Percentiles rank a stretch among this genome's conserved stretches.
phyloP scores from a whole-genome alignment of 2,888 invertebrate species.

The Aleiodes alternator region DNA sequence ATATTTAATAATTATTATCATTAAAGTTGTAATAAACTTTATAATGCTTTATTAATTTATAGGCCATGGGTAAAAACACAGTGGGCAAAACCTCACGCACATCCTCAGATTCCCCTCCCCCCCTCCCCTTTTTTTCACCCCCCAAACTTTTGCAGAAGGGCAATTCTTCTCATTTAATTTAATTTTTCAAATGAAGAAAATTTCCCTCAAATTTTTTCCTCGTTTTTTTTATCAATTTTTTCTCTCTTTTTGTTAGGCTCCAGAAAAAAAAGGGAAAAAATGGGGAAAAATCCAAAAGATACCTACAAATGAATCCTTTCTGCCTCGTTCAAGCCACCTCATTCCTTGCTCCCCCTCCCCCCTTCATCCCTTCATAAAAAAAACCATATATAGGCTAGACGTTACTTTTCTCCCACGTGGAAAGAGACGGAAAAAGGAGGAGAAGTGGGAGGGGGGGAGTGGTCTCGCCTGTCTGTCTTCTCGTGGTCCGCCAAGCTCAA shows the following conservation, averaged over 20 bases:
- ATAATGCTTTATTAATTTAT: conserved; percentile 76
- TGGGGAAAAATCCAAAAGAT: conserved; percentile 31
- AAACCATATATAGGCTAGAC: conserved; percentile 29
- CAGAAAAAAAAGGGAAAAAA: conserved; percentile 9
- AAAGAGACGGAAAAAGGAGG: too few relatives aligned
- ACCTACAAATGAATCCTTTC: conserved; percentile 35
- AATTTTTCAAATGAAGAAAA: conserved; percentile 17
- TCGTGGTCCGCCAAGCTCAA: conserved; percentile 53
- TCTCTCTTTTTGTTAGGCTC: neutral
- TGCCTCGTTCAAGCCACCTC: conserved; percentile 26
- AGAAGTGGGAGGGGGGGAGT: neutral
- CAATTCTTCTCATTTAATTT: conserved; percentile 30
- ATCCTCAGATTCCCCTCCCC: neutral
- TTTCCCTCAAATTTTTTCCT: neutral
- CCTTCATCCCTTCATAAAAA: conserved; percentile 1
- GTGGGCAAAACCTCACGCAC: neutral
- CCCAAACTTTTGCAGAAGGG: neutral
- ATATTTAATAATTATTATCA: conserved; percentile 76
- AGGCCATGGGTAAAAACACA: conserved; percentile 59
- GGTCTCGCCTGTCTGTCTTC: conserved; percentile 50
- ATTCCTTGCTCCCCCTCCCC: neutral
- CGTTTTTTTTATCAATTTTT: conserved; percentile 3
- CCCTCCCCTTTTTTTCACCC: neutral
- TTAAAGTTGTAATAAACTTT: conserved; percentile 75
- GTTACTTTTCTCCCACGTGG: conserved; percentile 23